Base-by-base conservation (phyloP, 2,888 invertebrate genomes). In the Synanthedon myopaeformis region DNA sequence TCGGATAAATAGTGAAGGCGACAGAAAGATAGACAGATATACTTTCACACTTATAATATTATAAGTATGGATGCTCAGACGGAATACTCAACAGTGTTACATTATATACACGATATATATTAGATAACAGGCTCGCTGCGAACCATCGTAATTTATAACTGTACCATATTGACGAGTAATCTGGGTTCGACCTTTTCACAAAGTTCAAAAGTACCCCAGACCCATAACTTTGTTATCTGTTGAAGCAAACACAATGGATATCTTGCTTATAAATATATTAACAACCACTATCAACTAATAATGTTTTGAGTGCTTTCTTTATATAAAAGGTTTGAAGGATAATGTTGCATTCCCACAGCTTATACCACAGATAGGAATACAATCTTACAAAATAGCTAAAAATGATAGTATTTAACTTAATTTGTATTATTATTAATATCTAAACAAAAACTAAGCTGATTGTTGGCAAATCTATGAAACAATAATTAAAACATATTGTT, bases 191-290 rank as follows among this genome's bases (percentile, higher is more conserved):
- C 54, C 56, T 52, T 54, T 54, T 54, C 54, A 51, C 41, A 12
- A 41, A 54, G 54, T 53, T 56, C 52, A 51, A 56, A 56, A 56
- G 53, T 56, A 53, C 42, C 54, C 51, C 5, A 48, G 35, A 53
- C 53, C 54, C 54, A 54, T 49, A 56, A 56, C 53, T 56, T 56
- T 54, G 51, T 56, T 54, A 49, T 41, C 54, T 56, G 54, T 53
- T 54, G 14, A 52, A 56, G 52, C 54, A 51, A 54, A 53, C 49
- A 53, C 42, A 49, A 19, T 23, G 49, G 45, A 17, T 52, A 55
- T 55, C 53, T 52, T 42, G 51, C 48, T 48, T 50, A 14, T 41
- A 55, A 48, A 51, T 42, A 6, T 11, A 51, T 45, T 45, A 23
- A 19, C 49, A 51, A 49, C 19, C 49, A 53, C 52, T 53, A 56